These are phyloP conservation scores for Stomatorhinus ivindoensis DNA, from an alignment of 2,113 vertebrate genomes.

Conservation along the genomic window DNA sequence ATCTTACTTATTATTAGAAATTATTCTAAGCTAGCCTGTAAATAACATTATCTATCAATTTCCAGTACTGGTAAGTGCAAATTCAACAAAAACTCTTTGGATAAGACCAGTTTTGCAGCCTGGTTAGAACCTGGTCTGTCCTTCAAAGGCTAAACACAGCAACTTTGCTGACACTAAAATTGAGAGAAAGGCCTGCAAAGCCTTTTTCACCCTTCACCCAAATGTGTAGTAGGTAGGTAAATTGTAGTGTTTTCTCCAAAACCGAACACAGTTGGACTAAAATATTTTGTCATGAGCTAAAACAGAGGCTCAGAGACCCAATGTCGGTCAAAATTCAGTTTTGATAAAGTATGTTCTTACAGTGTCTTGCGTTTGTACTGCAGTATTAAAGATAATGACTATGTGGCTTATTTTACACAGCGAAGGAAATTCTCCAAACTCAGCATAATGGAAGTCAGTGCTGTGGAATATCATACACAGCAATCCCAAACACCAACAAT, in stretches of 20 bases:
- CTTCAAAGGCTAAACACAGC: not conserved
- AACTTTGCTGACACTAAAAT: not conserved
- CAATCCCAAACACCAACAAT: not conserved
- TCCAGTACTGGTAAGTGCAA: not conserved
- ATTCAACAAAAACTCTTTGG: not conserved
- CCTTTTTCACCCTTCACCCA: not conserved
- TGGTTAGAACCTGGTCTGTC: not conserved
- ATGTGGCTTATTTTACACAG: not conserved
- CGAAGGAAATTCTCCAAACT: not conserved
- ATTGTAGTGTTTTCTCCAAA: not conserved
- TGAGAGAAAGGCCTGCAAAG: not conserved
- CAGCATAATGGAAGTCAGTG: not conserved
- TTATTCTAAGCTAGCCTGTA: not conserved
- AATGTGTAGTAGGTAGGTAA: not conserved
- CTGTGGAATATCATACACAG: not conserved
- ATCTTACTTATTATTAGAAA: not conserved
- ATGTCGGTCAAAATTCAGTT: not conserved
- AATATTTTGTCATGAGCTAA: not conserved
- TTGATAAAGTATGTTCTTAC: not conserved
- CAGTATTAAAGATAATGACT: not conserved
- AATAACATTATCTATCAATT: not conserved
- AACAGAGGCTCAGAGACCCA: not conserved
- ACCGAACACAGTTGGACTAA: not conserved
- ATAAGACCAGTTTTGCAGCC: not conserved
- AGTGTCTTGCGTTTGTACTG: not conserved